Evolutionary conservation across 1,140 invertebrate species (phyloP).

Genomic region (Drosophila suzukii): DNA sequence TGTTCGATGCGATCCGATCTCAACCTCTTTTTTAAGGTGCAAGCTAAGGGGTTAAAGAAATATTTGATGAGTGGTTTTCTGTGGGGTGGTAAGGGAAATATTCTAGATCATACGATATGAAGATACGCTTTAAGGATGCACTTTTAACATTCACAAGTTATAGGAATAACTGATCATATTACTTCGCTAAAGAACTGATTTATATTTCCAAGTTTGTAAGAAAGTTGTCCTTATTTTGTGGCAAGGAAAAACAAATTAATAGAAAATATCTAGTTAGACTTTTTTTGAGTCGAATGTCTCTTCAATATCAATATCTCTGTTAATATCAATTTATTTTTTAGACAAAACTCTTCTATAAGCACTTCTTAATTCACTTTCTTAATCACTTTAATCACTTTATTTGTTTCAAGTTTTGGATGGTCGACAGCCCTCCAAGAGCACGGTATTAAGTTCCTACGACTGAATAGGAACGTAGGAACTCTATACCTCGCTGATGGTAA

Average conservation of each 20-base stretch:
- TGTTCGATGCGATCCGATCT: conserved; percentile 31
- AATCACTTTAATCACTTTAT: conserved; percentile 1
- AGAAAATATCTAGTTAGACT: too few relatives aligned
- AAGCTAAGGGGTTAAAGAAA: background rate
- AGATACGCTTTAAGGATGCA: background rate
- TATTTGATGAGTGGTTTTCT: background rate
- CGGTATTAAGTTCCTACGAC: conserved; percentile 85
- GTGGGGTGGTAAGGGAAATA: background rate
- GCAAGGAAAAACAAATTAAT: too few relatives aligned
- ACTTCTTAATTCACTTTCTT: background rate
- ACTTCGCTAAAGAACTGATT: too few relatives aligned
- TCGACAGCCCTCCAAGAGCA: conserved; percentile 84
- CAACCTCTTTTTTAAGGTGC: background rate
- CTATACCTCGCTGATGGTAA: conserved; percentile 84
- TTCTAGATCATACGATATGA: background rate
- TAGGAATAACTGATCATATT: too few relatives aligned
- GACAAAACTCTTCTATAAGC: too few relatives aligned
- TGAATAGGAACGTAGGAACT: conserved; percentile 82
- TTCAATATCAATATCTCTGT: too few relatives aligned
- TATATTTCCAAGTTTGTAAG: too few relatives aligned
- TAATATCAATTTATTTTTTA: too few relatives aligned
- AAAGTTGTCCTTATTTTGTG: too few relatives aligned
- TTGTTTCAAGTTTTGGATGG: conserved; percentile 41
- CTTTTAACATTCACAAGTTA: background rate
- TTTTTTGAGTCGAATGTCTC: too few relatives aligned